Conservation (phyloP, 2,888 invertebrate species). For the Polyploca ridens region DNA sequence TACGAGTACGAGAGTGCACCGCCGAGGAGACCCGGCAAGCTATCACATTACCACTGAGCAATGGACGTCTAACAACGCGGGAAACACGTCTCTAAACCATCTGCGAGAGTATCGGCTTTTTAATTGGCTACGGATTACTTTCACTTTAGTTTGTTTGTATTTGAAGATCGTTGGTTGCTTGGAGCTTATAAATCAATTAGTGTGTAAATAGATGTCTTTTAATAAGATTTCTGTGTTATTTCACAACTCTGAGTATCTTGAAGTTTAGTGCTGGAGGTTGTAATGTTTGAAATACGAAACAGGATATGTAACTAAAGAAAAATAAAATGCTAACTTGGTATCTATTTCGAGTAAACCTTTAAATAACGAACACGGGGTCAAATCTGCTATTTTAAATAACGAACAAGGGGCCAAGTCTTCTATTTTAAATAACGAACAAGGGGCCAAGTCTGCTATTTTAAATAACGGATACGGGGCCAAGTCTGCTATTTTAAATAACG, state of each 20-base stretch:
- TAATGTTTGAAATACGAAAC: too few species aligned
- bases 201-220: neutral
- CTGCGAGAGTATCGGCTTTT: slow-evolving; percentile 35
- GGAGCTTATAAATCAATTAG: neutral
- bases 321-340: too few species aligned
- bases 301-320: too few species aligned
- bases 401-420: too few species aligned
- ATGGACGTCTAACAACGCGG: slow-evolving; percentile 34
- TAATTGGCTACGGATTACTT: slow-evolving; percentile 34
- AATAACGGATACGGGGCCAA: too few species aligned
- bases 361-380: too few species aligned
- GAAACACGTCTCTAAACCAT: slow-evolving; percentile 15
- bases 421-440: too few species aligned
- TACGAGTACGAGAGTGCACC: slow-evolving; percentile 94
- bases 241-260: neutral
- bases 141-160: slow-evolving; percentile 29
- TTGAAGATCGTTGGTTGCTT: slow-evolving; percentile 26
- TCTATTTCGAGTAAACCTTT: too few species aligned
- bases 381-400: too few species aligned
- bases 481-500: too few species aligned
- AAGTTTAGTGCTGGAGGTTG: neutral
- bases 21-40: slow-evolving; percentile 71
- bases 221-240: neutral
- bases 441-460: too few species aligned
- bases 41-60: slow-evolving; percentile 82